Conservation (phyloP, 2,113 vertebrate species). For the Dromiciops gliroides region DNA sequence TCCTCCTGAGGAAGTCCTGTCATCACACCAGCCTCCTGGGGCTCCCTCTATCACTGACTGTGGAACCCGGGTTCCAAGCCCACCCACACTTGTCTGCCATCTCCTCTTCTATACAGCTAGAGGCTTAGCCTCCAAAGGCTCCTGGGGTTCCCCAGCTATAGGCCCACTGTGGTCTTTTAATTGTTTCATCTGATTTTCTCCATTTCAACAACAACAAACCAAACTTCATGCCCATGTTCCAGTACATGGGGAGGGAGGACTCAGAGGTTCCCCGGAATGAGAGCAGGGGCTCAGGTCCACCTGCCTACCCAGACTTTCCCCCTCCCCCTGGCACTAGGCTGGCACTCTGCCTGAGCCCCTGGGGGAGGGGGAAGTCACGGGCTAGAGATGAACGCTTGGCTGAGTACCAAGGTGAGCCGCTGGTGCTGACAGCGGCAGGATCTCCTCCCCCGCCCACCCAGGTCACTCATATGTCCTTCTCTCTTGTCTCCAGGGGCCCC, state of each 20-base stretch:
- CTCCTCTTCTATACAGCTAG: no score
- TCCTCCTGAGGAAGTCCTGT: no score
- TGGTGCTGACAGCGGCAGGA: conserved; percentile 25
- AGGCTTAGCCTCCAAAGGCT: no score
- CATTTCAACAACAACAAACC: neutral
- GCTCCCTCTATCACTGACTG: neutral
- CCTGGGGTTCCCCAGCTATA: neutral
- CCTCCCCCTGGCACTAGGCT: neutral
- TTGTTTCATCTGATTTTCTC: neutral
- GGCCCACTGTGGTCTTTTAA: no score
- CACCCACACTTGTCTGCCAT: no score
- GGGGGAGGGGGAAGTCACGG: neutral
- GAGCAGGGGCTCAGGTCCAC: neutral
- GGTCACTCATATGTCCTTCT: conserved; percentile 56
- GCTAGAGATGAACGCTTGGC: conserved; percentile 13
- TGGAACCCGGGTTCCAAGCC: neutral
- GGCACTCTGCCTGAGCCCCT: no score
- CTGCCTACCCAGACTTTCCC: neutral
- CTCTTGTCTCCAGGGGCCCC: conserved; percentile 89
- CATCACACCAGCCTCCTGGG: neutral
- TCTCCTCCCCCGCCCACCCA: conserved; percentile 17
- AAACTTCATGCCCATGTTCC: neutral
- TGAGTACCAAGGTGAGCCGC: conserved; percentile 1
- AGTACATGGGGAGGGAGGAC: neutral
- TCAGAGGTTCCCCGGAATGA: neutral